These are phyloP conservation scores for Drosophila monieri DNA, from an alignment of 2,888 invertebrate species.

Conservation along the genomic window DNA sequence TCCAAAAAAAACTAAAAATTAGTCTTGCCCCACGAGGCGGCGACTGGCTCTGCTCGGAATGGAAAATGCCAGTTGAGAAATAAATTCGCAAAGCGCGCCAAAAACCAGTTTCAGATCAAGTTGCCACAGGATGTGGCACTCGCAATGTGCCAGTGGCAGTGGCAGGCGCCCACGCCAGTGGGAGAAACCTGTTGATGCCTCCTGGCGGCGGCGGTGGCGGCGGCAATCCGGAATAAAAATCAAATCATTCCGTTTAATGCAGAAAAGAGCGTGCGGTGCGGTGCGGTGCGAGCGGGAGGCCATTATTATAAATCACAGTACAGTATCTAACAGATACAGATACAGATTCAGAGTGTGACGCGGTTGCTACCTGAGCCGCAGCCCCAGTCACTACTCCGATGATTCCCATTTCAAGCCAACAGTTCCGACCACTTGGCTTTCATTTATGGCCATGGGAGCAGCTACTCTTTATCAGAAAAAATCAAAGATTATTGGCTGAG, in stretches of 20 bases:
- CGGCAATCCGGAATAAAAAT: no score
- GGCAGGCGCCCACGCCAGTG: constrained; percentile 58
- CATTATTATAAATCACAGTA: no score
- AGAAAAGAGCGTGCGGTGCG: no score
- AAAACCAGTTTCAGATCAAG: constrained; percentile 61
- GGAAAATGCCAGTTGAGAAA: no score
- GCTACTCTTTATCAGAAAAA: no score
- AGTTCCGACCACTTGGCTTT: constrained; percentile 20
- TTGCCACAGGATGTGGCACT: constrained; percentile 63
- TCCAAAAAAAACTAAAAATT: no score
- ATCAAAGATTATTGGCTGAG: no score
- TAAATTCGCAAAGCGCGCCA: constrained; percentile 59
- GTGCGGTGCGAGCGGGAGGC: no score
- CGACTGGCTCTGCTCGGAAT: no score
- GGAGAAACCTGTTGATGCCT: constrained; percentile 59
- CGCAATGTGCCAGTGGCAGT: constrained; percentile 55
- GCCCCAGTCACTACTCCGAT: neutral
- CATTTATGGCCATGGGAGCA: neutral
- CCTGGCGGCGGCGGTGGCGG: constrained; percentile 10
- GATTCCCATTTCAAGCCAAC: constrained; percentile 6
- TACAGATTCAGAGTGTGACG: constrained; percentile 55
- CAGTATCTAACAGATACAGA: constrained; percentile 67
- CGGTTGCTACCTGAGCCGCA: constrained; percentile 60
- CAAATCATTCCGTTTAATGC: no score
- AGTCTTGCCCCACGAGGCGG: no score